Evolutionary conservation across 1,140 invertebrate species (phyloP).

Genomic region (Hyphantria cunea): DNA sequence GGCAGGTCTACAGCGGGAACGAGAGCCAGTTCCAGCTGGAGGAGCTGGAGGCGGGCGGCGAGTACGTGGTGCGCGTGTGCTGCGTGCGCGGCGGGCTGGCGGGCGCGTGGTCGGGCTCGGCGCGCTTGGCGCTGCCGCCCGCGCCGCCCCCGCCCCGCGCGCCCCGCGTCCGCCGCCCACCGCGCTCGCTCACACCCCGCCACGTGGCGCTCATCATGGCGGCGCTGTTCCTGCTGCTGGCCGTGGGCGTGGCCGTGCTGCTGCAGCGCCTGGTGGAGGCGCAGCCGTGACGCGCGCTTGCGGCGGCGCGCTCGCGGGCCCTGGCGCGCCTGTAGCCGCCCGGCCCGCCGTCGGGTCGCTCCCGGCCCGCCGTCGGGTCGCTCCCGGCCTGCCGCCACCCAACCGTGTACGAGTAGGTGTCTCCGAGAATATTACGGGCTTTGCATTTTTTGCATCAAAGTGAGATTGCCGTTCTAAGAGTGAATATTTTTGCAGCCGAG

Average conservation of each 20-base stretch:
- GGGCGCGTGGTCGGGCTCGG: slow-evolving; percentile 86
- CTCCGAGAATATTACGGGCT: slow-evolving; percentile 21
- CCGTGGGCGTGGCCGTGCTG: slow-evolving; percentile 84
- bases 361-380: slow-evolving; percentile 18
- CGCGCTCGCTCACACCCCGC: slow-evolving; percentile 82
- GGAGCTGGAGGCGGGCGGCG: slow-evolving; percentile 86
- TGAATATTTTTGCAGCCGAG: slow-evolving; percentile 48
- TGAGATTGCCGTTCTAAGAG: slow-evolving; percentile 55
- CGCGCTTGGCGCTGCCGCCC: slow-evolving; percentile 35
- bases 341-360: background rate
- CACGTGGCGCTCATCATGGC: slow-evolving; percentile 86
- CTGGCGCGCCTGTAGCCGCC: slow-evolving; percentile 49
- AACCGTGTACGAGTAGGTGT: background rate
- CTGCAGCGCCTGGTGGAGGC: slow-evolving; percentile 80
- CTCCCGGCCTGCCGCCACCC: background rate
- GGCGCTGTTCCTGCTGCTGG: slow-evolving; percentile 83
- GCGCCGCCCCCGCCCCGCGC: slow-evolving; percentile 38
- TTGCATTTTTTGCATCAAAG: slow-evolving; percentile 16
- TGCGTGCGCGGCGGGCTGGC: slow-evolving; percentile 85
- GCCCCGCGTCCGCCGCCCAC: slow-evolving; percentile 38
- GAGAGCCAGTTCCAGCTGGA: slow-evolving; percentile 85
- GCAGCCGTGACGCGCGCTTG: slow-evolving; percentile 63
- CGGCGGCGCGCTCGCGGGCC: slow-evolving; percentile 51
- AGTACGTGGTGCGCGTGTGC: slow-evolving; percentile 89
- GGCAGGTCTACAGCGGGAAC: slow-evolving; percentile 87